Evolutionary conservation across 2,888 invertebrate genomes (phyloP).

Genomic region (Lymantria monacha): DNA sequence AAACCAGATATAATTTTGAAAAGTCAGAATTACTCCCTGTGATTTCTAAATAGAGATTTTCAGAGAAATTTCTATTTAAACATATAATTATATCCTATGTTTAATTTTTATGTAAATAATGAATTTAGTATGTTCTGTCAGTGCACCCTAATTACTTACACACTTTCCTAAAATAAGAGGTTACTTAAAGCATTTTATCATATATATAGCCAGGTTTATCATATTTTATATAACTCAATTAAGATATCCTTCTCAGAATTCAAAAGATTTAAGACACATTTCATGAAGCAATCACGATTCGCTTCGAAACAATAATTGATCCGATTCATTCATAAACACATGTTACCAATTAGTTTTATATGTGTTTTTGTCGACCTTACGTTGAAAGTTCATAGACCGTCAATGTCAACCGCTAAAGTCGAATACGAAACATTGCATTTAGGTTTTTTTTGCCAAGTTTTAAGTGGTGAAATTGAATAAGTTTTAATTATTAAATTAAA

Average conservation of each 20-base stretch:
- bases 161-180: too few relatives aligned
- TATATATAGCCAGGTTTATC: too few relatives aligned
- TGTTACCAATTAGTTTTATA: slow-evolving; percentile 17
- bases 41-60: too few relatives aligned
- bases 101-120: too few relatives aligned
- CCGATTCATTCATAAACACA: slow-evolving; percentile 25
- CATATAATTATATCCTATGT: too few relatives aligned
- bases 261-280: slow-evolving; percentile 3
- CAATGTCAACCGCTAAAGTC: slow-evolving; percentile 14
- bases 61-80: too few relatives aligned
- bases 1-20: too few relatives aligned
- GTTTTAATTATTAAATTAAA: neutral
- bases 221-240: too few relatives aligned
- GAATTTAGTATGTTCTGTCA: too few relatives aligned
- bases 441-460: neutral
- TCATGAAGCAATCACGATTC: slow-evolving; percentile 10
- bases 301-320: slow-evolving; percentile 24
- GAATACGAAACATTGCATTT: neutral
- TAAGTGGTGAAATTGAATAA: slow-evolving; percentile 5
- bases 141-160: too few relatives aligned
- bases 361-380: slow-evolving; percentile 9
- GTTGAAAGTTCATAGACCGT: slow-evolving; percentile 17
- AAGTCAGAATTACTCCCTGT: too few relatives aligned
- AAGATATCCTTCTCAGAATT: slow-evolving; percentile 18
- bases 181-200: too few relatives aligned